Base-by-base conservation (phyloP, 2,888 invertebrate genomes). In the Ypsolopha scabrella region DNA sequence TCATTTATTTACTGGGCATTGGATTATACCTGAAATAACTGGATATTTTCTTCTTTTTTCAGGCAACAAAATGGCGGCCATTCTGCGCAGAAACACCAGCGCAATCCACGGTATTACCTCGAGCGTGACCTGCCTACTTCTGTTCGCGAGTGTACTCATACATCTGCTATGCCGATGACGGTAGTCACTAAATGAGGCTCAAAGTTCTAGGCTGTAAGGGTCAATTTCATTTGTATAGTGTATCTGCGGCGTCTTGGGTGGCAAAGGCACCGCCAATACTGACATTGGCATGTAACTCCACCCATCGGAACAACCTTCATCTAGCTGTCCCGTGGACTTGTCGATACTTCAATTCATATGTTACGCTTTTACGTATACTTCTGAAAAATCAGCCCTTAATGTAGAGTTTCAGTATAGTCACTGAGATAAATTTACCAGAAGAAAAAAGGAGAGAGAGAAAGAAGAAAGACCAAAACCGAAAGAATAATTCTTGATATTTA, bases 61-160 rank as follows among this genome's bases (percentile, higher is more conserved):
- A 86, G 86, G 86, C 58, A 83, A 86, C 76, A 86, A 86, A 58
- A 86, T 86, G 86, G 86, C 86, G 48, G 85, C 86, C 11, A 86
- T 85, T 44, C 73, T 86, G 6, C 80, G 86, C 11, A 73, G 86
- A 41, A 86, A 86, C 68, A 83, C 85, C 2, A 86, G 83, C 68
- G 83, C 86, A 14, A 79, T 85, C 62, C 80, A 81, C 71, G 76
- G 83, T 57, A 85, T 85, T 62, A 77, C 85, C 1, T 77, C 85
- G 1, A 85, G 83, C 60, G 72, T 68, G 55, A 81, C 82, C 49
- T 82, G 82, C 52, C 65, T 85, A 11, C 64, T 85, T 37, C 67
- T 85, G 1, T 65, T 82, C n/a, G 65, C 72, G 0, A 80, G 83
- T 0, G 75, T 76, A 11, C 58, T 81, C 60, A 58, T 78, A 36